Evolutionary conservation across 2,113 vertebrate species (phyloP).

Genomic region (Perca fluviatilis): DNA sequence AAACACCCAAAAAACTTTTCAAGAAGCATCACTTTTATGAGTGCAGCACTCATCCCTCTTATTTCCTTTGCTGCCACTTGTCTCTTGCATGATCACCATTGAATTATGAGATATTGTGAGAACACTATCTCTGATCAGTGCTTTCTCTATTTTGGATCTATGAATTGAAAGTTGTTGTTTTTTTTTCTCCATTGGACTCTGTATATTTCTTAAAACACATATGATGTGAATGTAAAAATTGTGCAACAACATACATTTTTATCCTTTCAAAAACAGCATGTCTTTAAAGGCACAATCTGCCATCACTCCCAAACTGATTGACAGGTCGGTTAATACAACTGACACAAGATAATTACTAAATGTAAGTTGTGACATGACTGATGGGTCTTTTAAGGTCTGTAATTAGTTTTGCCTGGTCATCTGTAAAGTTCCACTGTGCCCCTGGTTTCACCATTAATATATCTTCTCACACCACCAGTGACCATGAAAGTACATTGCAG

Average conservation of each 20-base stretch:
- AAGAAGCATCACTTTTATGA: constrained; percentile 35
- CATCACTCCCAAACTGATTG: not conserved
- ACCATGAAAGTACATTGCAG: constrained; percentile 22
- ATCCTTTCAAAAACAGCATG: not conserved
- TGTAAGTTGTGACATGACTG: not conserved
- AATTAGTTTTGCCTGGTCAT: not conserved
- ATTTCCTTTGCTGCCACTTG: constrained; percentile 35
- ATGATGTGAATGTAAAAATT: not conserved
- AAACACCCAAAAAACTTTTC: constrained; percentile 10
- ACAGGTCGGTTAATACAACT: not conserved
- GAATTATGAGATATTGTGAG: constrained; percentile 2
- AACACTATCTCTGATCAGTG: not conserved
- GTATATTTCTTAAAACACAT: not conserved
- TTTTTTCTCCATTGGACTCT: not conserved
- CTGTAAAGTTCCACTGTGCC: not conserved
- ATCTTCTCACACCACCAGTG: constrained; percentile 6
- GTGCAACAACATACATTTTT: constrained; percentile 1
- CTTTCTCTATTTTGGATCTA: not conserved
- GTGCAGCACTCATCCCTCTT: constrained; percentile 14
- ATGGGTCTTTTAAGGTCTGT: not conserved
- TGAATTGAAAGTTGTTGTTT: not conserved
- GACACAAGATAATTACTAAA: not conserved
- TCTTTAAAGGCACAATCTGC: not conserved
- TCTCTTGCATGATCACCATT: constrained; percentile 26
- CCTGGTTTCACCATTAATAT: constrained; percentile 4